Base-by-base conservation (phyloP, 1,140 invertebrate species). In the Lerema accius region DNA sequence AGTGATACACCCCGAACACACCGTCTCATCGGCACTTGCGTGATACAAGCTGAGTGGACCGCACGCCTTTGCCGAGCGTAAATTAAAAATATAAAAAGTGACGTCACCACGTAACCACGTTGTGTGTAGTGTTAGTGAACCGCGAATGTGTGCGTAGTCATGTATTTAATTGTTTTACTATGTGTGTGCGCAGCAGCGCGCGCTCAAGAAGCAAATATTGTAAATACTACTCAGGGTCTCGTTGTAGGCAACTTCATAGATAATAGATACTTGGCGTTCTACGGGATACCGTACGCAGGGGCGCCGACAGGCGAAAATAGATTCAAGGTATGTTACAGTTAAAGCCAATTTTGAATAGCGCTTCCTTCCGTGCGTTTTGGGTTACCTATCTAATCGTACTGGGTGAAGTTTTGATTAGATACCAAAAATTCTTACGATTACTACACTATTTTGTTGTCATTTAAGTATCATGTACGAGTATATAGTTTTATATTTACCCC, bases 281-380 rank as follows among this genome's bases (percentile, higher is more conserved):
- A 82, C 55, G 84, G 77, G 40, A 67, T 89, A 43, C 76, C 76
- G 23, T 89, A 89, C 55, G 86, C 73, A 9, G 86, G 80, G 0
- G 19, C 63, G 0, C 69, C 79, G 0, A 42, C 70, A 0, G 80
- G 78, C 19, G 67, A 51, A 17, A 86, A 84, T 48, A 69, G 84
- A 45, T 89, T 86, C 68, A 89, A 84, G 80, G 86, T 89, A 73
- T 51, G 53, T 58, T 51, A 48, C 15, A 16, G 15, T 17, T 13
- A 6, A 45, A 46, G 45, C 39, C 14, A 23, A 40, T 58, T 58
- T 2, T 39, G 56, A 48, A 15, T n/a, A n/a, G n/a, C n/a, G n/a
- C n/a, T n/a, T n/a, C n/a, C n/a, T n/a, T n/a, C n/a, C n/a, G n/a
- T n/a, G n/a, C n/a, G 19, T 23, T 23, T 5, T 23, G 5, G 19